Evolutionary conservation across 2,888 invertebrate genomes (phyloP), one percentile per base, ranked within the genome.

Genomic region (Hanleya hanleyi): DNA sequence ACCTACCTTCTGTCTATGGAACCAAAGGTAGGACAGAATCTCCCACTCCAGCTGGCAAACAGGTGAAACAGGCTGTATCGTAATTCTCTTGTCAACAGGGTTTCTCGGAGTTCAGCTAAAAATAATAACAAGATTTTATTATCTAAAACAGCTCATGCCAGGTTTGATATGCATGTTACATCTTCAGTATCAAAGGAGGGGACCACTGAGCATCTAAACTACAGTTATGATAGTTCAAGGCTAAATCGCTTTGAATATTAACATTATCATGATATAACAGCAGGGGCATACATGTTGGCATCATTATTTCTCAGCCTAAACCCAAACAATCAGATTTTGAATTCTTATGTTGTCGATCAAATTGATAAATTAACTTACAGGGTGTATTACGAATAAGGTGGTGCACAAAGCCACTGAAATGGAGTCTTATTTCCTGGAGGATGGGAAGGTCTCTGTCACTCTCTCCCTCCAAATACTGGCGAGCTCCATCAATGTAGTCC

Each of bases 311-410:
- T n/a, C n/a, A n/a, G n/a, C n/a, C n/a, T n/a, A n/a, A n/a, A n/a
- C n/a, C n/a, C n/a, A n/a, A n/a, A n/a, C n/a, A n/a, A n/a, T n/a
- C n/a, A n/a, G n/a, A n/a, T n/a, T n/a, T n/a, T n/a, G n/a, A n/a
- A n/a, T n/a, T n/a, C n/a, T n/a, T n/a, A 41, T 15, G 12, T 41
- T n/a, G n/a, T n/a, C n/a, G n/a, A n/a, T n/a, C n/a, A n/a, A n/a
- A n/a, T n/a, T n/a, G n/a, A n/a, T n/a, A n/a, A n/a, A n/a, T n/a
- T 7, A 9, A 78, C 84, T 71, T 91, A 97, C 97, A 89, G 70
- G 96, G 95, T 88, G 98, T 97, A 90, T 96, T 96, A 88, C 96
- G 96, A 84, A 99, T 95, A 92, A 99, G 95, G 88, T 97, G 96
- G 33, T 96, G 94, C 83, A 98, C 94, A 89, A 98, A 97, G 89